phyloP scores from a whole-genome alignment of 1,140 invertebrate genomes.

The Latrodectus geometricus region DNA sequence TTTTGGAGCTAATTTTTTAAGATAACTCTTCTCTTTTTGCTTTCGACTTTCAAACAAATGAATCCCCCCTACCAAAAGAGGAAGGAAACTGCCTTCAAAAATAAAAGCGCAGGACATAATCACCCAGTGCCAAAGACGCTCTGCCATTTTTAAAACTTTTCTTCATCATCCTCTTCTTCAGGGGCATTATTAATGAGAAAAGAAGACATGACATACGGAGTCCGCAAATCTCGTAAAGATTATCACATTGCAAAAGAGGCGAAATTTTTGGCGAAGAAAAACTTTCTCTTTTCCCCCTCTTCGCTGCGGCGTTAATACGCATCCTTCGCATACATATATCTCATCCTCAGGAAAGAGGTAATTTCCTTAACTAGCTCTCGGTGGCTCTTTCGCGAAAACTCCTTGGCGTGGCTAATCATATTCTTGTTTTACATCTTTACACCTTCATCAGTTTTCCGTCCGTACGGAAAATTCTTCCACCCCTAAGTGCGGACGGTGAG shows the following conservation, averaged over 20 bases:
- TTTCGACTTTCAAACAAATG: neutral
- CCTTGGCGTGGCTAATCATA: slow-evolving; percentile 47
- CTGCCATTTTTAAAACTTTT: neutral
- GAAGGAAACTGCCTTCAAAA: neutral
- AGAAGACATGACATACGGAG: slow-evolving; percentile 35
- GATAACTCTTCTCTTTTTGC: neutral
- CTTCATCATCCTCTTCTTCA: neutral
- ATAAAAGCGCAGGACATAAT: neutral
- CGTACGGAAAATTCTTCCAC: slow-evolving; percentile 47
- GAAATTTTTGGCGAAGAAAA: slow-evolving; percentile 17
- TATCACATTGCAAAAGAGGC: slow-evolving; percentile 48
- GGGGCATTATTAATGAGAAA: slow-evolving; percentile 51
- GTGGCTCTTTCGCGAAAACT: neutral
- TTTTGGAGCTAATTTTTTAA: neutral
- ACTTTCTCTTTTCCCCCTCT: slow-evolving; percentile 37
- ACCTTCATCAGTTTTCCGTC: slow-evolving; percentile 52
- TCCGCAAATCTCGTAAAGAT: slow-evolving; percentile 57
- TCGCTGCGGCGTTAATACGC: slow-evolving; percentile 38
- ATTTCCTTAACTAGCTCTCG: slow-evolving; percentile 56
- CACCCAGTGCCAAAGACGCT: neutral
- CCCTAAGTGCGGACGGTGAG: slow-evolving; percentile 44
- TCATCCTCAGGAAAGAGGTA: slow-evolving; percentile 22
- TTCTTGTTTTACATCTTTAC: slow-evolving; percentile 61
- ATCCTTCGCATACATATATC: slow-evolving; percentile 10
- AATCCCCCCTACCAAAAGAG: neutral